Evolutionary conservation across 1,140 invertebrate genomes (phyloP).

Genomic region (Musca vetustissima): DNA sequence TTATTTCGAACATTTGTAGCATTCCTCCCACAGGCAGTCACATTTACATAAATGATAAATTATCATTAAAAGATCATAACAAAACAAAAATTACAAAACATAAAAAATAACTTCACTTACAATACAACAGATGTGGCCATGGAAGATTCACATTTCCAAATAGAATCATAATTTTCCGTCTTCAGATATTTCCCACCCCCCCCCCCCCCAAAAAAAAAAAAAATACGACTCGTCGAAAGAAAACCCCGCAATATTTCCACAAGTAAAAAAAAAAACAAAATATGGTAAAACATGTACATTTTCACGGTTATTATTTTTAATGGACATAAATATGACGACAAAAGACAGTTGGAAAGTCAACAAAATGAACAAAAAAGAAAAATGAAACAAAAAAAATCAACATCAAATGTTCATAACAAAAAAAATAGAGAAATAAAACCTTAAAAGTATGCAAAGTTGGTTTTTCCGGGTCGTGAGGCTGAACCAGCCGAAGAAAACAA

Average conservation of each 20-base stretch:
- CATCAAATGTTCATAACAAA: no score
- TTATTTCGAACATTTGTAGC: no score
- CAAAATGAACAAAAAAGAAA: no score
- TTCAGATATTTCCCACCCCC: no score
- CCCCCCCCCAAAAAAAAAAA: no score
- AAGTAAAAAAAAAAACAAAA: no score
- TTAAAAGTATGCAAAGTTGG: conserved; percentile 13
- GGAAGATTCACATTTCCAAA: conserved; percentile 1
- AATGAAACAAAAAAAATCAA: no score
- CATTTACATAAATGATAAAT: no score
- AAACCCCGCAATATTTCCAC: background rate
- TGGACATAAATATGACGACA: conserved; percentile 18
- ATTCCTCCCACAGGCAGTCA: no score
- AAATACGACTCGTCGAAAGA: no score
- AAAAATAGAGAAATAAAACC: no score
- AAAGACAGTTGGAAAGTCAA: background rate
- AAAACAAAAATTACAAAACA: no score
- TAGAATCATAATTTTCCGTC: background rate
- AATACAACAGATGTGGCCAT: conserved; percentile 11
- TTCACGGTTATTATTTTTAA: conserved; percentile 16
- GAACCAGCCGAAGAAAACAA: background rate
- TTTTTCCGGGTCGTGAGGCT: background rate
- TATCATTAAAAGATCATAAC: background rate
- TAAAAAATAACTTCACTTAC: background rate
- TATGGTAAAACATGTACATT: conserved; percentile 20